phyloP scores from a whole-genome alignment of 2,888 invertebrate species.

The Scaptomyza cyrtandrae region DNA sequence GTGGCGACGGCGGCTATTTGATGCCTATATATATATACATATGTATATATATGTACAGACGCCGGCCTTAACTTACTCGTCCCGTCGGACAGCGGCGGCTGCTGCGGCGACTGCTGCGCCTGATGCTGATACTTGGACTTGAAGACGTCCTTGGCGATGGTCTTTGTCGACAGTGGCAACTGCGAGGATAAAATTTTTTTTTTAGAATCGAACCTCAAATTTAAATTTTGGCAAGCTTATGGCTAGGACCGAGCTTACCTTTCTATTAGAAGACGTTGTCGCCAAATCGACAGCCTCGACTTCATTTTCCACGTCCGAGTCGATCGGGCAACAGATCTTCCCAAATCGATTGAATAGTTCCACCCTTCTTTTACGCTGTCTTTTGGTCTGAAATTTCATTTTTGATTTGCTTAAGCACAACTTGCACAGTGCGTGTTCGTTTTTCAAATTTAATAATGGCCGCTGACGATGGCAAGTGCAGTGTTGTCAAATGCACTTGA shows the following conservation, averaged over 20 bases:
- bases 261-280: constrained; percentile 5
- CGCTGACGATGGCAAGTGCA: constrained; percentile 2
- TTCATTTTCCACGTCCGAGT: constrained; percentile 11
- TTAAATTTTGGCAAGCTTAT: background rate
- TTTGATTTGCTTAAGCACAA: constrained; percentile 11
- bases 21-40: constrained; percentile 4
- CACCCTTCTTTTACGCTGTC: constrained; percentile 44
- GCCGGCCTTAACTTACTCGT: constrained; percentile 33
- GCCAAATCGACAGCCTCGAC: constrained; percentile 6
- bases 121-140: constrained; percentile 13
- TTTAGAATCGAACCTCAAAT: background rate
- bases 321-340: constrained; percentile 14
- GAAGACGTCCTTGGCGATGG: constrained; percentile 7
- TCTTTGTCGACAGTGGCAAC: constrained; percentile 15
- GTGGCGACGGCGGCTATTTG: constrained; percentile 18
- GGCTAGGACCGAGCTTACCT: constrained; percentile 13
- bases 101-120: background rate
- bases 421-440: background rate
- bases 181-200: constrained; percentile 5
- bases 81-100: background rate
- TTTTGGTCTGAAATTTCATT: constrained; percentile 49
- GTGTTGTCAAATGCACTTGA: constrained; percentile 7
- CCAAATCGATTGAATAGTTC: constrained; percentile 20
- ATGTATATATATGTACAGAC: background rate
- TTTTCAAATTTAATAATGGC: constrained; percentile 12